These are phyloP conservation scores for Ochropleura leucogaster DNA, from an alignment of 2,888 invertebrate genomes.

Conservation along the genomic window DNA sequence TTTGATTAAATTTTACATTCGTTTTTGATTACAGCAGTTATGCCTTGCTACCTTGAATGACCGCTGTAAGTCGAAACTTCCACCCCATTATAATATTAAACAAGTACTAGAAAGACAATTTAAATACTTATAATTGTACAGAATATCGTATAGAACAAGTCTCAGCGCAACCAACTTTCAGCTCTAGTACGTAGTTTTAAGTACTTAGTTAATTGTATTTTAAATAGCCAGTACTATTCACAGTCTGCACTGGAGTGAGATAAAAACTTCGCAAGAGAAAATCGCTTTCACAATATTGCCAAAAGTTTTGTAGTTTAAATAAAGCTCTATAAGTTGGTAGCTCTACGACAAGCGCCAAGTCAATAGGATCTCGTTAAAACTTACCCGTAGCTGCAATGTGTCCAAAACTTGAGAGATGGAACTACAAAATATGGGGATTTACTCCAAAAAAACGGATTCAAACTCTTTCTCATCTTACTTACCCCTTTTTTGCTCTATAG, in stretches of 20 bases:
- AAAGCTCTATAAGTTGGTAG: constrained; percentile 79
- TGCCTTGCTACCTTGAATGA: neutral
- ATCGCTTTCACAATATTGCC: constrained; percentile 71
- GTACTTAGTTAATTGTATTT: constrained; percentile 64
- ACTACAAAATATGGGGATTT: constrained; percentile 48
- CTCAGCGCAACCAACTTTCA: constrained; percentile 19
- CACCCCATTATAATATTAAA: neutral
- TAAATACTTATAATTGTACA: constrained; percentile 3
- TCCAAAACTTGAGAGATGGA: constrained; percentile 68
- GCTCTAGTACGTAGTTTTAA: constrained; percentile 35
- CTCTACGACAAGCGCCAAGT: constrained; percentile 77
- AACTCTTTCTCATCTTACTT: constrained; percentile 2
- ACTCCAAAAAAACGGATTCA: constrained; percentile 34
- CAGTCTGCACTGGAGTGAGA: constrained; percentile 60
- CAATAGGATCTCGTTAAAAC: constrained; percentile 85
- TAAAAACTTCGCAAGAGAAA: constrained; percentile 66
- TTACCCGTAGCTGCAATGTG: constrained; percentile 72
- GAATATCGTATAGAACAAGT: constrained; percentile 15
- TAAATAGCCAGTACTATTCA: constrained; percentile 59
- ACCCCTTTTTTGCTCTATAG: neutral
- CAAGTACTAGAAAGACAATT: neutral
- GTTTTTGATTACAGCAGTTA: neutral
- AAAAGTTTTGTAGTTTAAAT: constrained; percentile 78
- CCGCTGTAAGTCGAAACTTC: neutral
- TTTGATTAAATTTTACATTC: neutral